Evolutionary conservation across 2,888 invertebrate species (phyloP), one percentile per base, ranked within the genome.

Genomic region (Lithodes maja): DNA sequence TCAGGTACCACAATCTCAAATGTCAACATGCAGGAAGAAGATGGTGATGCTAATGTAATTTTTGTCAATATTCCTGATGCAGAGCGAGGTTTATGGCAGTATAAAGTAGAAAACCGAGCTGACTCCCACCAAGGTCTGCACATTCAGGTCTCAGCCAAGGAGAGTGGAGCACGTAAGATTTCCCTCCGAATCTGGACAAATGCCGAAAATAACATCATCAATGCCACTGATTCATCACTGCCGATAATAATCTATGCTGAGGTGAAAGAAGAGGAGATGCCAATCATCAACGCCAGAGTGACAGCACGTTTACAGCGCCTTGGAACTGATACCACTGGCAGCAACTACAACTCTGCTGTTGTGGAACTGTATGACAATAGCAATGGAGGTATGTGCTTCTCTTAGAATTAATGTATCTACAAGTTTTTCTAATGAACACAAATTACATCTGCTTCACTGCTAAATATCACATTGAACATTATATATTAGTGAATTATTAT

Each of bases 291-390:
- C 61, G 92, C 90, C 78, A 88, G 80, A 49, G 87, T 89, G 33
- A 86, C 77, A 12, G 90, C 90, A 9, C 86, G 82, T 68, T 83
- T 88, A 33, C 90, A 89, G 83, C 75, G 90, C 12, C 89, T 91
- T 12, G 91, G 91, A 61, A 90, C 89, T 7, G 89, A 91, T 61
- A 87, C 90, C 49, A 94, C 94, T 54, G 92, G 91, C 3, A 90
- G 90, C 69, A 85, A 84, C 12, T 91, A 92, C 33, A 89, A 92
- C 33, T 92, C 92, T 3, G 92, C 92, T 33, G 92, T 78, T n/a
- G 87, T 95, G 79, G 94, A 95, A 91, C 93, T 96, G 1, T 93
- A 95, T 84, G 96, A 96, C 93, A 95, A 94, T 74, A 96, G 96
- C 7, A 94, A 95, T 92, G 95, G 95, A 91, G 94, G 94, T 94